Percentiles rank a stretch among this genome's conserved stretches.
These are phyloP conservation scores for Etheostoma perlongum DNA, from an alignment of 2,797 vertebrate genomes.

Conservation along the genomic window DNA sequence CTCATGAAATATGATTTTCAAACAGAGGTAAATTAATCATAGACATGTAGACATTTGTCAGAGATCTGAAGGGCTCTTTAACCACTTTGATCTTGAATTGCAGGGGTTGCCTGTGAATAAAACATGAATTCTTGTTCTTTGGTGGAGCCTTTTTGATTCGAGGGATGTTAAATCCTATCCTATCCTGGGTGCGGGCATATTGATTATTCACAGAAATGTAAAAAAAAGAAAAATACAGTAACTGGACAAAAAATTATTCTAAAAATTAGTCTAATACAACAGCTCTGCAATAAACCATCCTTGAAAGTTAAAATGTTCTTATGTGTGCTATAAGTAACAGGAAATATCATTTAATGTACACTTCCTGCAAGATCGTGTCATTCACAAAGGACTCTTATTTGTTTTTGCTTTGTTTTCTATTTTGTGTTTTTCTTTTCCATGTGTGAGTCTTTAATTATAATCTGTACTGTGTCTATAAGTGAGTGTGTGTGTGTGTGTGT, in stretches of 20 bases:
- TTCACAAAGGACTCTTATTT: too few relatives aligned
- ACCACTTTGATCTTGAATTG: slow-evolving; percentile 57
- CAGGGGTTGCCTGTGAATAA: slow-evolving; percentile 50
- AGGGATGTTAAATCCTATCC: not conserved
- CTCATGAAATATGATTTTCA: slow-evolving; percentile 49
- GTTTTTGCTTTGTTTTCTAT: too few relatives aligned
- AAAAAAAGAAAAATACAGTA: slow-evolving; percentile 6
- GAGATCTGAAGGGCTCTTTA: slow-evolving; percentile 59
- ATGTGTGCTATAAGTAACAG: too few relatives aligned
- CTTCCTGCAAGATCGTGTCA: too few relatives aligned
- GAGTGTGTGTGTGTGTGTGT: too few relatives aligned
- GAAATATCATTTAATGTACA: too few relatives aligned
- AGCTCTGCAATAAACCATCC: not conserved
- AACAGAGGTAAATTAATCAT: slow-evolving; percentile 59
- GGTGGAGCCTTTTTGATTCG: slow-evolving; percentile 14
- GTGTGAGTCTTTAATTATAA: too few relatives aligned
- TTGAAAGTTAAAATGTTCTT: not conserved
- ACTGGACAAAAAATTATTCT: not conserved
- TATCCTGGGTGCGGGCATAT: not conserved
- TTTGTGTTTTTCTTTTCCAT: too few relatives aligned
- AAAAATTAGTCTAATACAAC: not conserved
- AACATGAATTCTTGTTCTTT: slow-evolving; percentile 51
- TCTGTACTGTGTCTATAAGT: too few relatives aligned
- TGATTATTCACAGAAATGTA: slow-evolving; percentile 4
- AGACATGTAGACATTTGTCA: slow-evolving; percentile 53